phyloP scores from a whole-genome alignment of 2,113 vertebrate genomes.

The Petrocephalus zakoni region DNA sequence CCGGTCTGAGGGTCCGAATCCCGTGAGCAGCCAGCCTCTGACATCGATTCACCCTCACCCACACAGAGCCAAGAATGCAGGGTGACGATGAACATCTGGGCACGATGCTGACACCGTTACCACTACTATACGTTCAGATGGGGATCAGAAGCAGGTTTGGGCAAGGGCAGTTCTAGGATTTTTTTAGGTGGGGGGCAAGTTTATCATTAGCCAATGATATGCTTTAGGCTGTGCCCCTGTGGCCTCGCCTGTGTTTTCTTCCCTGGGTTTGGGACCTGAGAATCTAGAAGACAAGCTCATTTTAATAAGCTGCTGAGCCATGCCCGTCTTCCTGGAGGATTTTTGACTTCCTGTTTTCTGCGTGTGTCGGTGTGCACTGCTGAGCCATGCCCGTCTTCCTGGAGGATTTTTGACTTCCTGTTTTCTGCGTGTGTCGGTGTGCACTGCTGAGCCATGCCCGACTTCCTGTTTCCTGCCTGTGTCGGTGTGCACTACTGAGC shows the following conservation, averaged over 20 bases:
- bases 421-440: no score
- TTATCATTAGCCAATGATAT: not conserved
- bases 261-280: not conserved
- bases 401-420: no score
- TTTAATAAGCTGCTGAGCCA: not conserved
- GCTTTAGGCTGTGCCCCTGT: not conserved
- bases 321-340: not conserved
- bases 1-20: not conserved
- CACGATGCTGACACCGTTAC: not conserved
- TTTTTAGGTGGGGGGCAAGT: not conserved
- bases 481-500: not conserved
- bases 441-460: not conserved
- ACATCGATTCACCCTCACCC: not conserved
- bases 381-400: not conserved
- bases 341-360: no score
- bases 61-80: not conserved
- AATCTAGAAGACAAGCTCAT: not conserved
- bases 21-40: not conserved
- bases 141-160: not conserved
- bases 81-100: not conserved
- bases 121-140: not conserved
- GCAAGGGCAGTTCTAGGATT: not conserved
- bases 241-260: not conserved
- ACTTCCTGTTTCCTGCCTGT: not conserved
- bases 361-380: no score